Evolutionary conservation across 2,888 invertebrate genomes (phyloP).

Genomic region (Eucriotettix oculatus): DNA sequence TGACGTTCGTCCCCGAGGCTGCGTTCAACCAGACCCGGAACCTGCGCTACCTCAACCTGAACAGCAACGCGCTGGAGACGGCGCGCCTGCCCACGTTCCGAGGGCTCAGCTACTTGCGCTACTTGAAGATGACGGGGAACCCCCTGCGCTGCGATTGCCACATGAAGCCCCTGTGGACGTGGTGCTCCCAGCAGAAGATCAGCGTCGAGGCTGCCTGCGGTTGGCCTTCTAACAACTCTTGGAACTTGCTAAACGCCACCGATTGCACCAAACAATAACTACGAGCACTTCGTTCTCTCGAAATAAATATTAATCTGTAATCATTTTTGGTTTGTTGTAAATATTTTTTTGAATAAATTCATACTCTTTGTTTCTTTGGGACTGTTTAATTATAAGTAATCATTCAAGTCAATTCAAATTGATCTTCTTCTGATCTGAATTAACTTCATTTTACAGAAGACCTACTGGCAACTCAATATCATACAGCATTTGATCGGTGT

Average conservation of each 20-base stretch:
- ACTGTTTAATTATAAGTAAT: no score
- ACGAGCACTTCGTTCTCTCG: no score
- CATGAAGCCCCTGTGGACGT: background rate
- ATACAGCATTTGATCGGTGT: no score
- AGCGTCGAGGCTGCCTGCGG: background rate
- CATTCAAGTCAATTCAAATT: no score
- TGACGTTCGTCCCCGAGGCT: background rate
- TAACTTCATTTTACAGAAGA: no score
- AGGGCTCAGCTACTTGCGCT: background rate
- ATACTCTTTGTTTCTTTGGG: no score
- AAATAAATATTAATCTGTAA: no score
- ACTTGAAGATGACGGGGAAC: background rate
- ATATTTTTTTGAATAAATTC: no score
- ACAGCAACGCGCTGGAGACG: background rate
- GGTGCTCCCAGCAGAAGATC: background rate
- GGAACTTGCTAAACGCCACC: background rate
- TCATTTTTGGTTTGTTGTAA: no score
- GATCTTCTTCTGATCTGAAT: no score
- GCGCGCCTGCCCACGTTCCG: background rate
- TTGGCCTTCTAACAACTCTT: background rate
- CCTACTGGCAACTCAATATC: no score
- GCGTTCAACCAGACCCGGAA: background rate
- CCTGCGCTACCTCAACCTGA: background rate
- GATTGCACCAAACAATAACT: background rate
- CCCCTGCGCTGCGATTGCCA: background rate